A percentile compares a stretch with the other conserved stretches of the same genome.
phyloP scores from a whole-genome alignment of 1,140 invertebrate species.

The Ctenoplectra terminalis region DNA sequence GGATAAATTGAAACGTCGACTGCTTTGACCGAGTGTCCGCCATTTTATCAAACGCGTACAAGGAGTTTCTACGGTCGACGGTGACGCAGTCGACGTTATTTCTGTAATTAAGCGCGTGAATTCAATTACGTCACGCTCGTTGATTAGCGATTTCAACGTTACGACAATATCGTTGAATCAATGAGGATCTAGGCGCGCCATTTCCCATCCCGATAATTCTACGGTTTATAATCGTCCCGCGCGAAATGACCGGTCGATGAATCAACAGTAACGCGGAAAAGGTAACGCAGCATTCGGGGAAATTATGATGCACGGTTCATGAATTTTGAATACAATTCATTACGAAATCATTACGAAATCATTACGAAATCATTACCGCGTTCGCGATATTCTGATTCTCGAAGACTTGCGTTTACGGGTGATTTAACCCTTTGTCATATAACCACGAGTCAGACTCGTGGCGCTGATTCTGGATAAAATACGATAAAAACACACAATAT shows the following conservation, averaged over 20 bases:
- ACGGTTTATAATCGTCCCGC: conserved; percentile 1
- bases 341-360: background rate
- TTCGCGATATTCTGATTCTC: too few species aligned
- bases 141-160: background rate
- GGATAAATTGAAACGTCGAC: too few species aligned
- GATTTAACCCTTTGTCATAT: too few species aligned
- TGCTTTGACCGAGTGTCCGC: too few species aligned
- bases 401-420: too few species aligned
- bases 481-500: too few species aligned
- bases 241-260: background rate
- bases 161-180: background rate
- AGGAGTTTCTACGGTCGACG: background rate
- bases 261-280: background rate
- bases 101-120: background rate
- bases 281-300: background rate
- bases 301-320: too few species aligned
- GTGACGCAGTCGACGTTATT: background rate
- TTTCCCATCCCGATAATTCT: background rate
- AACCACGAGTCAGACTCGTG: too few species aligned
- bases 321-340: background rate
- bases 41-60: background rate
- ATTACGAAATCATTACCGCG: too few species aligned
- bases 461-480: too few species aligned
- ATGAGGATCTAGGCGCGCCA: too few species aligned
- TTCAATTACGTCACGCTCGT: background rate